Conservation (phyloP, 2,888 invertebrate genomes). For the Spialia ferax region DNA sequence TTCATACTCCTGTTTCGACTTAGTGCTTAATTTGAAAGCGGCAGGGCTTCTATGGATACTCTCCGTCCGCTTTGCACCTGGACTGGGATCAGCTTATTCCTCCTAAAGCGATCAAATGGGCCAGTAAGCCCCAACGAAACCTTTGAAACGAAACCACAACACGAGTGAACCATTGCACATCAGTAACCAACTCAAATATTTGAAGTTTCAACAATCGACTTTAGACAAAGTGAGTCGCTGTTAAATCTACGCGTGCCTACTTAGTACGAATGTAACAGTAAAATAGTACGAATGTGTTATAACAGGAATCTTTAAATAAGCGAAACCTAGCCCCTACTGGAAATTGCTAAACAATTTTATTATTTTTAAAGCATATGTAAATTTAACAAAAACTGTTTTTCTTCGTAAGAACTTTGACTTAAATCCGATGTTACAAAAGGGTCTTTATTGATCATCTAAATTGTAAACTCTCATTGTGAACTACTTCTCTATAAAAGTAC, state of each 20-base stretch:
- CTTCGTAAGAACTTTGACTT: too few relatives aligned
- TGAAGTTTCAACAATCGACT: conserved; percentile 23
- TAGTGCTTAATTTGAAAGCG: not conserved
- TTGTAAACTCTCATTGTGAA: too few relatives aligned
- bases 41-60: not conserved
- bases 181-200: conserved; percentile 36
- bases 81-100: not conserved
- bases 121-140: not conserved
- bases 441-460: too few relatives aligned
- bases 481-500: too few relatives aligned
- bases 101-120: not conserved
- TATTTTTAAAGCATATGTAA: too few relatives aligned
- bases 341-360: too few relatives aligned
- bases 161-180: conserved; percentile 30
- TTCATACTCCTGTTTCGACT: not conserved
- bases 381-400: too few relatives aligned
- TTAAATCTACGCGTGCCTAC: conserved; percentile 2
- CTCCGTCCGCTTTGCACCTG: not conserved
- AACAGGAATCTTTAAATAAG: too few relatives aligned
- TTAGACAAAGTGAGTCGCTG: conserved; percentile 10
- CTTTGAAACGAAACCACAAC: conserved; percentile 33
- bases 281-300: too few relatives aligned
- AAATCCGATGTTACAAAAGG: too few relatives aligned
- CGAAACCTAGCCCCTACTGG: too few relatives aligned
- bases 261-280: not conserved